Evolutionary conservation across 2,888 invertebrate species (phyloP).

Genomic region (Hyppa rectilinea): DNA sequence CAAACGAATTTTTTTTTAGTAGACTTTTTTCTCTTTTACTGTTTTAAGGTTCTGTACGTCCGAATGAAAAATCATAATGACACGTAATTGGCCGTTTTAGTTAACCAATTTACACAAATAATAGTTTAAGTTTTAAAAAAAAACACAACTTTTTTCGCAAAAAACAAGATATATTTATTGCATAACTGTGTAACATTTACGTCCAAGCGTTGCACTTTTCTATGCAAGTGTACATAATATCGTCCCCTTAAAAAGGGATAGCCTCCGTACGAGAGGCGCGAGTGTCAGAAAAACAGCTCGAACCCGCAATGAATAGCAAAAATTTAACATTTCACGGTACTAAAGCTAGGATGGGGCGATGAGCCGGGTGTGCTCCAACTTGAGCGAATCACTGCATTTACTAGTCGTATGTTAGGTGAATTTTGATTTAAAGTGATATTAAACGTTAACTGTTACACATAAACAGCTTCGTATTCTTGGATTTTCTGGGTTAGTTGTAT

Average conservation of each 20-base stretch:
- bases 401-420: no score
- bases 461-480: no score
- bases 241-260: slow-evolving; percentile 73
- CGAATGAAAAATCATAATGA: no score
- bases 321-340: slow-evolving; percentile 89
- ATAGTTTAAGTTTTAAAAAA: no score
- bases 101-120: no score
- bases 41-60: no score
- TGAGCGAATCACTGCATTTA: slow-evolving; percentile 19
- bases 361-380: slow-evolving; percentile 58
- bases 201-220: slow-evolving; percentile 56
- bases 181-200: no score
- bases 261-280: slow-evolving; percentile 78
- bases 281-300: slow-evolving; percentile 85
- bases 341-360: slow-evolving; percentile 72
- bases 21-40: background rate
- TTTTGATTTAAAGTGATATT: no score
- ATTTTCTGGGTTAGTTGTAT: no score
- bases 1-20: background rate
- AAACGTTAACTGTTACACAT: no score
- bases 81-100: no score
- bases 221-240: slow-evolving; percentile 64
- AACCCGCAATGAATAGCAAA: slow-evolving; percentile 89
- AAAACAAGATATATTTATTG: background rate
- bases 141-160: background rate